phyloP scores from a whole-genome alignment of 1,140 invertebrate species.

The Drosophila sulfurigaster region DNA sequence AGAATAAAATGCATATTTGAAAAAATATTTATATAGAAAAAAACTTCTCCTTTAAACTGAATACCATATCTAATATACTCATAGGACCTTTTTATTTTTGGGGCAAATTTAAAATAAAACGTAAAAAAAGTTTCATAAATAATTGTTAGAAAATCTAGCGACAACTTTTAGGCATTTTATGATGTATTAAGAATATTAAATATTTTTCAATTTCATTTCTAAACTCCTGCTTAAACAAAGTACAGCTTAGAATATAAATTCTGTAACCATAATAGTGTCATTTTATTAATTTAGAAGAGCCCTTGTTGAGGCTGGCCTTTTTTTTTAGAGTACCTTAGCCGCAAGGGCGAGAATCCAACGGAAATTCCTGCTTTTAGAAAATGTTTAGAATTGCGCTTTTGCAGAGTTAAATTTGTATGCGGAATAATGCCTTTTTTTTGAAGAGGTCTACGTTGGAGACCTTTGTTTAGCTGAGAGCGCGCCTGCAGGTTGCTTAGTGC shows the following conservation, averaged over 20 bases:
- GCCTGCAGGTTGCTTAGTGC: constrained; percentile 24
- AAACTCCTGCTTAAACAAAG: neutral
- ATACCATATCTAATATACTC: neutral
- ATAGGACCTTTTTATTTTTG: no score
- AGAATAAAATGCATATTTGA: no score
- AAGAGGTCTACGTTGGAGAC: constrained; percentile 24
- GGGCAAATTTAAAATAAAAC: no score
- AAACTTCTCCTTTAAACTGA: neutral
- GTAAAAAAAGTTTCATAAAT: no score
- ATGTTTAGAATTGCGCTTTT: constrained; percentile 9
- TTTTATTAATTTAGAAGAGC: neutral
- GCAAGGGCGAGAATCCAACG: neutral
- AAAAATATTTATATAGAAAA: no score
- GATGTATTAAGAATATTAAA: no score
- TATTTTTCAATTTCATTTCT: no score
- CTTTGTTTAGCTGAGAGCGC: neutral
- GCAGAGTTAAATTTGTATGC: neutral
- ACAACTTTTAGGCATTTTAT: no score
- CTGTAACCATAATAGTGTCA: neutral
- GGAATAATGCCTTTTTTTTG: neutral
- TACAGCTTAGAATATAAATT: neutral
- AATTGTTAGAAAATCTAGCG: no score
- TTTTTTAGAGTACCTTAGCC: neutral
- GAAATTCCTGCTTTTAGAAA: constrained; percentile 5
- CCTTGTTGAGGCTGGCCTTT: no score